A percentile compares a stretch with the other conserved stretches of the same genome.
phyloP scores from a whole-genome alignment of 2,888 invertebrate genomes.

The Netelia fuscicornis region DNA sequence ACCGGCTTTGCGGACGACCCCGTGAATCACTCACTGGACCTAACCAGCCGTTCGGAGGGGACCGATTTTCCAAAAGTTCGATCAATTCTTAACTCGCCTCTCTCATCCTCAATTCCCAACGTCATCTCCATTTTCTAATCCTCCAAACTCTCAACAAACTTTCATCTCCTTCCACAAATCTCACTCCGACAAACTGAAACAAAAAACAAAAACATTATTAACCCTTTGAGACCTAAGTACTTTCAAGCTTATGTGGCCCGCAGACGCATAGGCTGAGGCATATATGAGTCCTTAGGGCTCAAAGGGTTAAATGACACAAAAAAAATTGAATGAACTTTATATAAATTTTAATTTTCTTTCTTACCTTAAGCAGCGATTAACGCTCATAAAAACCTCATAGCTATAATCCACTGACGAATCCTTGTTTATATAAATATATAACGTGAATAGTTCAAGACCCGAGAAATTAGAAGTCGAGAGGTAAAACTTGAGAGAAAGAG shows the following conservation, averaged over 20 bases:
- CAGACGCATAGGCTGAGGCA: no score
- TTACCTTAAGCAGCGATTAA: not conserved
- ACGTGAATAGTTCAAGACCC: not conserved
- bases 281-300: no score
- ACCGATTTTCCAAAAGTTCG: slow-evolving; percentile 27
- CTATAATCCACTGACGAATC: no score
- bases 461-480: slow-evolving; percentile 4
- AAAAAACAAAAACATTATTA: no score
- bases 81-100: not conserved
- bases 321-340: not conserved
- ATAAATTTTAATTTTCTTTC: not conserved
- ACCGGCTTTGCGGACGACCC: slow-evolving; percentile 8
- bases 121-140: not conserved
- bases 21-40: slow-evolving; percentile 54
- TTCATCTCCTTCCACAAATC: no score
- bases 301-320: not conserved
- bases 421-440: no score
- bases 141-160: no score
- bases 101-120: not conserved
- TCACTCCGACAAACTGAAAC: no score
- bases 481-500: slow-evolving; percentile 2
- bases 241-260: no score
- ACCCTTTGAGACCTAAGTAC: no score
- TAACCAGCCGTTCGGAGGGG: slow-evolving; percentile 26
- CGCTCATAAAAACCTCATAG: no score